A percentile compares a stretch with the other conserved stretches of the same genome.
Evolutionary conservation across 2,888 invertebrate species (phyloP).

Genomic region (Papilio protenor): DNA sequence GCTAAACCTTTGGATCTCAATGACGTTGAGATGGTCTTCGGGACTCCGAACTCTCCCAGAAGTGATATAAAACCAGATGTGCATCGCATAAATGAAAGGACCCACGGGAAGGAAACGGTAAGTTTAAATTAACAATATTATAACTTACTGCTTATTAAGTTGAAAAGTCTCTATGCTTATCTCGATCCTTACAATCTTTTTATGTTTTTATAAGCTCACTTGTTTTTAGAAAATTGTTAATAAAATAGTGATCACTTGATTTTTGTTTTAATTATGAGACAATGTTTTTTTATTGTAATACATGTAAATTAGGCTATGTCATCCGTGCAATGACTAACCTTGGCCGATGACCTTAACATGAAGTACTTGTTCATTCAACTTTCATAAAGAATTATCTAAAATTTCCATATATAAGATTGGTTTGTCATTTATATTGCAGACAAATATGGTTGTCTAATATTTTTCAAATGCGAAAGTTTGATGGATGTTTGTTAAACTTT

Average conservation of each 20-base stretch:
- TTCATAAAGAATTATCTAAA: background rate
- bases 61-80: constrained; percentile 51
- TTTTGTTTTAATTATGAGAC: background rate
- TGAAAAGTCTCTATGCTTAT: background rate
- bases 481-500: too few species aligned
- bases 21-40: constrained; percentile 70
- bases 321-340: constrained; percentile 2
- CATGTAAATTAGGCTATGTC: background rate
- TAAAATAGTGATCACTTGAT: background rate
- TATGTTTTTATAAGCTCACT: background rate
- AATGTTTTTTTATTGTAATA: background rate
- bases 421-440: too few species aligned
- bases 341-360: constrained; percentile 10
- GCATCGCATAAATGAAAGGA: constrained; percentile 56
- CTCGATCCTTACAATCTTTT: background rate
- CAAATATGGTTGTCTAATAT: too few species aligned
- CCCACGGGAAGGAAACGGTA: constrained; percentile 51
- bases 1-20: constrained; percentile 56
- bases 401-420: background rate
- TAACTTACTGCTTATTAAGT: background rate
- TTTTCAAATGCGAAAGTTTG: too few species aligned
- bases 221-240: background rate
- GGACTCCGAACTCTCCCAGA: constrained; percentile 58
- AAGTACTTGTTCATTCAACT: constrained; percentile 6
- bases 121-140: constrained; percentile 40